Conservation (phyloP, 1,140 invertebrate species). For the Chelonus insularis region DNA sequence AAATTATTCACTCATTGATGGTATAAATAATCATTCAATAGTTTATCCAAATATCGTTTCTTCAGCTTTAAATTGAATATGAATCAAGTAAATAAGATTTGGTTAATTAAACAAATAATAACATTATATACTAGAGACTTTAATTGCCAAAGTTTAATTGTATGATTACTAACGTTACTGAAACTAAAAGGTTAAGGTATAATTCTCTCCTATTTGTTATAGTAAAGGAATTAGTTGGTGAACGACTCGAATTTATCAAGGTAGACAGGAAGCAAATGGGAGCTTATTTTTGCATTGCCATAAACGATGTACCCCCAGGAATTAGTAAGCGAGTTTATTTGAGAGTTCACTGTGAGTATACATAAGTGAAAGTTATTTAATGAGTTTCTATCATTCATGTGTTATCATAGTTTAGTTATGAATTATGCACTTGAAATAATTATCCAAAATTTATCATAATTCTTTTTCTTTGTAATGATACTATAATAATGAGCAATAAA, state of each 20-base stretch:
- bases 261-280: constrained; percentile 74
- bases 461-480: no score
- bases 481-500: background rate
- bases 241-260: constrained; percentile 66
- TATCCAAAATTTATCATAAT: no score
- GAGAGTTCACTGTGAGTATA: constrained; percentile 76
- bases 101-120: no score
- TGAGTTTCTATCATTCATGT: background rate
- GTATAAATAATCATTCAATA: no score
- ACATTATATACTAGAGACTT: no score
- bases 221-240: constrained; percentile 66
- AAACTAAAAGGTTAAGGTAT: background rate
- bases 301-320: constrained; percentile 75
- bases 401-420: no score
- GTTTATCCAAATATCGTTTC: no score
- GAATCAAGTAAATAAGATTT: no score
- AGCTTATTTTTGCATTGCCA: constrained; percentile 75
- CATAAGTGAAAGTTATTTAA: background rate
- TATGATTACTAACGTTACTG: background rate
- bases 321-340: constrained; percentile 76
- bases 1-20: no score
- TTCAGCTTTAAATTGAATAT: no score
- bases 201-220: constrained; percentile 38
- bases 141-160: background rate
- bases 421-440: no score